Conservation (phyloP, 1,140 invertebrate genomes). For the Diabrotica virgifera region DNA sequence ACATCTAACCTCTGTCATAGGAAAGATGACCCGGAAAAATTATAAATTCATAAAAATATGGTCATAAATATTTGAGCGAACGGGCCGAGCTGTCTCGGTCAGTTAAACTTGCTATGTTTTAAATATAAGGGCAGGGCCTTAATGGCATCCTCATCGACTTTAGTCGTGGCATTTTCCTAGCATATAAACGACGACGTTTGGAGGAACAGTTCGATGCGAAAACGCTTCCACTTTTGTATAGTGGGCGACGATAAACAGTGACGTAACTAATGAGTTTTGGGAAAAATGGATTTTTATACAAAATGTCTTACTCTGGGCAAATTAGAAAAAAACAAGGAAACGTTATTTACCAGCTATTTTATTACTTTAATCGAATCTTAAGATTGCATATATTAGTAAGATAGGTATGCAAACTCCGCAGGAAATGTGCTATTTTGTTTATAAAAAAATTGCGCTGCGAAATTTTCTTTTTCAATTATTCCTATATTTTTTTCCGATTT, state of each 20-base stretch:
- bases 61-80: constrained; percentile 19
- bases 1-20: constrained; percentile 1
- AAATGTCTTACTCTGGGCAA: no score
- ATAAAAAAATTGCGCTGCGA: no score
- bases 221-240: not conserved
- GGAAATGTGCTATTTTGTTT: no score
- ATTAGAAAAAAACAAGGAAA: no score
- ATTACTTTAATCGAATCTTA: no score
- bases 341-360: no score
- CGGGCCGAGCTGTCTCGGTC: constrained; percentile 21
- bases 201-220: not conserved
- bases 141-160: constrained; percentile 8
- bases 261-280: not conserved
- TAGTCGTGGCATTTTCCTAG: constrained; percentile 17
- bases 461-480: no score
- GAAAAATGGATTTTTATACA: no score
- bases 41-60: constrained; percentile 25
- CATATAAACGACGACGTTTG: constrained; percentile 6
- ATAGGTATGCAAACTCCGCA: no score
- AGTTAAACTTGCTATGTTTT: constrained; percentile 22
- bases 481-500: no score
- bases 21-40: constrained; percentile 20
- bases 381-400: no score
- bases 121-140: constrained; percentile 20
- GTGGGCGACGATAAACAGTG: not conserved